Evolutionary conservation across 1,140 invertebrate genomes (phyloP).

Genomic region (Popillia japonica): DNA sequence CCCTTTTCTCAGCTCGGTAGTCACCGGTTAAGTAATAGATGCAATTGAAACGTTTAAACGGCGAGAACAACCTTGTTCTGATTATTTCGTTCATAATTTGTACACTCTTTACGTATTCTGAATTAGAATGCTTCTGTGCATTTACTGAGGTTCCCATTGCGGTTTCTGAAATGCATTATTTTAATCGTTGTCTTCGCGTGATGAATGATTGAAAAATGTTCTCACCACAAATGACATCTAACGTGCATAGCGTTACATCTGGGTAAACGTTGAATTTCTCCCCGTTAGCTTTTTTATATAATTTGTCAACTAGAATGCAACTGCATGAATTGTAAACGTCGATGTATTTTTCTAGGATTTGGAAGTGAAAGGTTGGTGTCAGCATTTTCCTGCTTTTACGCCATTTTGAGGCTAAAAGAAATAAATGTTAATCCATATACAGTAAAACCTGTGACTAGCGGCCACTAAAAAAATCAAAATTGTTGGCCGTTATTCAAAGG

Average conservation of each 20-base stretch:
- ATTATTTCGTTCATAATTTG: conserved; percentile 64
- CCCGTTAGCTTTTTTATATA: conserved; percentile 59
- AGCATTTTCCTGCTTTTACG: conserved; percentile 79
- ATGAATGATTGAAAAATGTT: background rate
- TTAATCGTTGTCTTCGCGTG: background rate
- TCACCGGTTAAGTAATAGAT: conserved; percentile 49
- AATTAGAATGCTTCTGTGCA: conserved; percentile 74
- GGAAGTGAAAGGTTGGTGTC: conserved; percentile 88
- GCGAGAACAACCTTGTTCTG: conserved; percentile 60
- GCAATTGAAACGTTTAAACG: conserved; percentile 43
- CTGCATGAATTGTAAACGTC: conserved; percentile 63
- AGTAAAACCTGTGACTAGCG: too few relatives aligned
- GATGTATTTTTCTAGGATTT: conserved; percentile 81
- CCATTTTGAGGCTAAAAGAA: conserved; percentile 72
- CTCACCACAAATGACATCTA: conserved; percentile 79
- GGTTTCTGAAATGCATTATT: conserved; percentile 61
- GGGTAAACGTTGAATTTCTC: conserved; percentile 68
- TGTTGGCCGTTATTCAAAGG: too few relatives aligned
- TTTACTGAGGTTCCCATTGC: conserved; percentile 75
- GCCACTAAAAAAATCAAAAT: too few relatives aligned
- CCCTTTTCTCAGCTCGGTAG: conserved; percentile 59
- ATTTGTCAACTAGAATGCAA: conserved; percentile 64
- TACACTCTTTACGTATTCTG: conserved; percentile 78
- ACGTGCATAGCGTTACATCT: conserved; percentile 70
- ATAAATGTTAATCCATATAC: too few relatives aligned